phyloP scores from a whole-genome alignment of 2,888 invertebrate genomes.

The Neoascia interrupta region DNA sequence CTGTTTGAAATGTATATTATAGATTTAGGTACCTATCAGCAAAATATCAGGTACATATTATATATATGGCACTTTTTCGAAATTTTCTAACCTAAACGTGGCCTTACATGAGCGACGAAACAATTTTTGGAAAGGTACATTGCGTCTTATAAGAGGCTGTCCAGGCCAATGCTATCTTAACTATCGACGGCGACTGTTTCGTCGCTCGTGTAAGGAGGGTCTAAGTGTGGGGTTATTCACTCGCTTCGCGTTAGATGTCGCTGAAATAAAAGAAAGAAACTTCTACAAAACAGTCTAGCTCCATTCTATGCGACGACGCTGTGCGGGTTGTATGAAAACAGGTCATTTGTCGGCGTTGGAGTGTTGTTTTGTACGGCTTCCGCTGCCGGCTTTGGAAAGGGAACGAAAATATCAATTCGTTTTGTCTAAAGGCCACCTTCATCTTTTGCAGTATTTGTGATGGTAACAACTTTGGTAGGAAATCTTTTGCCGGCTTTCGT shows the following conservation, averaged over 20 bases:
- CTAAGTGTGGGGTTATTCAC: slow-evolving; percentile 18
- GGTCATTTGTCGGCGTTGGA: slow-evolving; percentile 43
- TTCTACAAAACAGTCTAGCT: slow-evolving; percentile 34
- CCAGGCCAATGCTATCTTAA: too few relatives aligned
- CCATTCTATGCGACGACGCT: slow-evolving; percentile 39
- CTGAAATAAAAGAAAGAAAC: slow-evolving; percentile 22
- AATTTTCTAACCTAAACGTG: too few relatives aligned
- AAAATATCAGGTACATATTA: too few relatives aligned
- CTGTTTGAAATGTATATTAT: background rate
- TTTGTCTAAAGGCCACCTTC: slow-evolving; percentile 54
- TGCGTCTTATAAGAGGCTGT: too few relatives aligned
- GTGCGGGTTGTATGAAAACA: slow-evolving; percentile 56
- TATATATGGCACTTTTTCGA: slow-evolving; percentile 28
- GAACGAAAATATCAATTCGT: too few relatives aligned
- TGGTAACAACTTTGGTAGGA: background rate
- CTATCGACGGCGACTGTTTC: too few relatives aligned
- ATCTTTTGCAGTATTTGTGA: slow-evolving; percentile 11
- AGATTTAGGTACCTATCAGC: background rate
- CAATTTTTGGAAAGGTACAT: too few relatives aligned
- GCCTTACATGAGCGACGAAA: too few relatives aligned
- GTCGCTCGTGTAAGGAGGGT: too few relatives aligned
- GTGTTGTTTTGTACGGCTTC: slow-evolving; percentile 40
- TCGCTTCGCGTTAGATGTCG: slow-evolving; percentile 4
- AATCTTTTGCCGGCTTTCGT: slow-evolving; percentile 20
- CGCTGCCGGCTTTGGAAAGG: slow-evolving; percentile 43